phyloP scores from a whole-genome alignment of 2,888 invertebrate genomes.

The Lithophane semibrunnea region DNA sequence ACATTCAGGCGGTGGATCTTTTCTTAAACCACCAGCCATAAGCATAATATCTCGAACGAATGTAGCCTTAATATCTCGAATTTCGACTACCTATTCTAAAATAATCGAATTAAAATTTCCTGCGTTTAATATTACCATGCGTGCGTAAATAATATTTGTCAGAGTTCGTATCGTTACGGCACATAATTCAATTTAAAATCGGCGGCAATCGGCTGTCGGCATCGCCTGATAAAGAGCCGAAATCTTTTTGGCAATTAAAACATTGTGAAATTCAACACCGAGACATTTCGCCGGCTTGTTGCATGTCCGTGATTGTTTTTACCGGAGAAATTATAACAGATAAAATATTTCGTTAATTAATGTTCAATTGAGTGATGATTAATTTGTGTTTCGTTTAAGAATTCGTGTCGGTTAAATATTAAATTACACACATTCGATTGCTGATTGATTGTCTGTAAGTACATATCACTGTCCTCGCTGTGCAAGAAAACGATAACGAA shows the following conservation, averaged over 20 bases:
- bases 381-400: slow-evolving; percentile 36
- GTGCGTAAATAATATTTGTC: slow-evolving; percentile 69
- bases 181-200: slow-evolving; percentile 76
- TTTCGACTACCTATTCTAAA: slow-evolving; percentile 46
- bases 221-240: slow-evolving; percentile 68
- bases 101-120: slow-evolving; percentile 55
- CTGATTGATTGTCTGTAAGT: slow-evolving; percentile 18
- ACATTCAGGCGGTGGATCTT: not conserved
- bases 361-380: slow-evolving; percentile 51
- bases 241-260: slow-evolving; percentile 73
- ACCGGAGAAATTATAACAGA: slow-evolving; percentile 62
- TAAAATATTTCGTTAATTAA: slow-evolving; percentile 49
- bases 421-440: slow-evolving; percentile 19
- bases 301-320: slow-evolving; percentile 66
- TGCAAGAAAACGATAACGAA: not conserved
- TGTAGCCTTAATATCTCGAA: slow-evolving; percentile 38
- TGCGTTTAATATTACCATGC: slow-evolving; percentile 52
- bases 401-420: slow-evolving; percentile 29
- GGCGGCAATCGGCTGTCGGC: slow-evolving; percentile 73
- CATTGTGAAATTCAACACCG: slow-evolving; percentile 76
- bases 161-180: slow-evolving; percentile 66
- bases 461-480: not conserved
- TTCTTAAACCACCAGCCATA: not conserved
- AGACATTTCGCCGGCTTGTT: slow-evolving; percentile 60
- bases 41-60: slow-evolving; percentile 23